Evolutionary conservation across 2,113 vertebrate genomes (phyloP).

Genomic region (Coracopsis vasa): DNA sequence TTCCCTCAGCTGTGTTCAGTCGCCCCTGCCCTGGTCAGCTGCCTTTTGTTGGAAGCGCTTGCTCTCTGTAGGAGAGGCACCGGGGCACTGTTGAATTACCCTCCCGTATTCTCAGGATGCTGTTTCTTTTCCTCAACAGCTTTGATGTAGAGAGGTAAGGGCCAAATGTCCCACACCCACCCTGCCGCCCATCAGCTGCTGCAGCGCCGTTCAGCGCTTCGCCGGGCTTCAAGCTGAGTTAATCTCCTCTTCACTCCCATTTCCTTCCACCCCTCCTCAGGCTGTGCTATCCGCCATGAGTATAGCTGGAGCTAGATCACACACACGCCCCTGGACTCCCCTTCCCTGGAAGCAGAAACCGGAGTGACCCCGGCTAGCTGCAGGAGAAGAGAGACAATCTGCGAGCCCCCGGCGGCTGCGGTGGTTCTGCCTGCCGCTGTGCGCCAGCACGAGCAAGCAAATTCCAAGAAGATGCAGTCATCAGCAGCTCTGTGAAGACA

Average conservation of each 20-base stretch:
- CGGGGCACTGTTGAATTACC: slow-evolving; percentile 52
- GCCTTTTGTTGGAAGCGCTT: slow-evolving; percentile 71
- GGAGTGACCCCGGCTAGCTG: slow-evolving; percentile 71
- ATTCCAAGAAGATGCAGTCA: slow-evolving; percentile 80
- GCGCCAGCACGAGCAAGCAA: slow-evolving; percentile 71
- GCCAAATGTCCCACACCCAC: neutral
- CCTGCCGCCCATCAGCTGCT: neutral
- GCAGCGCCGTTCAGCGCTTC: neutral
- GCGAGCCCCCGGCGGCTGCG: slow-evolving; percentile 18
- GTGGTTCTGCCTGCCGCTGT: slow-evolving; percentile 31
- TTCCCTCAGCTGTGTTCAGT: slow-evolving; percentile 67
- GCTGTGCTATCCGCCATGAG: neutral
- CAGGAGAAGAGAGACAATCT: slow-evolving; percentile 63
- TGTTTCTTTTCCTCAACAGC: neutral
- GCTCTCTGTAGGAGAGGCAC: slow-evolving; percentile 45
- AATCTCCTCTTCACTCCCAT: neutral
- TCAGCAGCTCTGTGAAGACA: slow-evolving; percentile 76
- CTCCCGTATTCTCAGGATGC: slow-evolving; percentile 60
- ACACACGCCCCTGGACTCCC: neutral
- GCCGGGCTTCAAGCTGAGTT: neutral
- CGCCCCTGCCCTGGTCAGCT: slow-evolving; percentile 58
- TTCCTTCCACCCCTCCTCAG: neutral
- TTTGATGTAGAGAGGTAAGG: slow-evolving; percentile 4
- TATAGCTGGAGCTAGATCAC: slow-evolving; percentile 61
- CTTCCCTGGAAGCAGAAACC: slow-evolving; percentile 64